Evolutionary conservation across 2,888 invertebrate species (phyloP).

Genomic region (Drosophila kanekoi): DNA sequence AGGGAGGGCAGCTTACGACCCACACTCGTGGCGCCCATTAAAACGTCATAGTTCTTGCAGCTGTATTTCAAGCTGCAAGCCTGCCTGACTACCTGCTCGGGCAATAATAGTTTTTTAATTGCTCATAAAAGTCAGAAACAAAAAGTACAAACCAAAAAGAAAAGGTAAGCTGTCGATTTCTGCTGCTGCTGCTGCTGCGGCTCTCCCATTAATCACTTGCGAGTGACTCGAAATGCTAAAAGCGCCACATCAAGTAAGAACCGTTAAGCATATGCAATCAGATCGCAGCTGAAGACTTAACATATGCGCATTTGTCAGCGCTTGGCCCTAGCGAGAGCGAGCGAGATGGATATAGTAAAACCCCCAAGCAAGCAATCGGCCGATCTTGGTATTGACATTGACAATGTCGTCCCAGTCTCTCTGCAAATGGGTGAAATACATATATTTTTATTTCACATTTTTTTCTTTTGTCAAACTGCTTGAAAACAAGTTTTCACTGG

Average conservation of each 20-base stretch:
- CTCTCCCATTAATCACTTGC: constrained; percentile 61
- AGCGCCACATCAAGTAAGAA: constrained; percentile 49
- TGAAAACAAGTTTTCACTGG: constrained; percentile 22
- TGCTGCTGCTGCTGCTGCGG: constrained; percentile 7
- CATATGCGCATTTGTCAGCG: constrained; percentile 61
- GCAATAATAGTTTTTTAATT: constrained; percentile 73
- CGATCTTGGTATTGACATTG: constrained; percentile 72
- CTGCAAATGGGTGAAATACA: constrained; percentile 20
- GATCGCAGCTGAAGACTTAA: constrained; percentile 44
- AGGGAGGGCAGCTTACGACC: constrained; percentile 6
- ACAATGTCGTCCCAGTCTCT: constrained; percentile 56
- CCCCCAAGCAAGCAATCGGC: constrained; percentile 22
- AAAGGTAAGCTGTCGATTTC: constrained; percentile 4
- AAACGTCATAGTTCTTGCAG: constrained; percentile 56
- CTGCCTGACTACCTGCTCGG: constrained; percentile 3
- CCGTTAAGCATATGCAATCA: constrained; percentile 73
- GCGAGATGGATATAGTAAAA: constrained; percentile 10
- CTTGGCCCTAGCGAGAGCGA: constrained; percentile 11
- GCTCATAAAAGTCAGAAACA: constrained; percentile 61
- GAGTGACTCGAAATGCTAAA: constrained; percentile 37
- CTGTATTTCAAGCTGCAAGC: constrained; percentile 40
- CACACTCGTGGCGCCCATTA: constrained; percentile 63
- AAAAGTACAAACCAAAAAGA: constrained; percentile 14
- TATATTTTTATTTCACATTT: neutral
- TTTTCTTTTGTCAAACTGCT: constrained; percentile 3